Percentiles rank a stretch among this genome's conserved stretches.
Evolutionary conservation across 2,113 vertebrate genomes (phyloP).

Genomic region (Hippocampus guttulatus): DNA sequence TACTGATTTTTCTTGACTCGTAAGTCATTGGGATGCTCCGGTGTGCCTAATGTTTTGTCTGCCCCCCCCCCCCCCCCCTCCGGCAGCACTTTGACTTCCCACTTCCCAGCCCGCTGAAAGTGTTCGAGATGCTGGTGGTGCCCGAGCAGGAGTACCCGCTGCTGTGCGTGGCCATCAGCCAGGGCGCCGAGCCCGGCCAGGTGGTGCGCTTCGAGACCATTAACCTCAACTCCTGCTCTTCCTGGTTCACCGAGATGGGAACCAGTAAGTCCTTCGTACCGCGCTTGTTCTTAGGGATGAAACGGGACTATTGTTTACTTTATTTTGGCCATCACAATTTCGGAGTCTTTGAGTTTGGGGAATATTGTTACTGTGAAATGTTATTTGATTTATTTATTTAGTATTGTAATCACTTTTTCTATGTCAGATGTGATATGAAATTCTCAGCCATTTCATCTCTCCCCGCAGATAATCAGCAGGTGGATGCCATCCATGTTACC

Average conservation of each 20-base stretch:
- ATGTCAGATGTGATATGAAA: too few species aligned
- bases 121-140: slow-evolving; percentile 98
- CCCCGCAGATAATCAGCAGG: slow-evolving; percentile 78
- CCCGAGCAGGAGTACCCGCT: slow-evolving; percentile 97
- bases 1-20: too few species aligned
- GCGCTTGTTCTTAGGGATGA: too few species aligned
- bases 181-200: slow-evolving; percentile 79
- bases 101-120: slow-evolving; percentile 88
- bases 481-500: slow-evolving; percentile 93
- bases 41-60: too few species aligned
- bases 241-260: slow-evolving; percentile 95
- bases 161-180: slow-evolving; percentile 93
- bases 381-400: too few species aligned
- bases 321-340: too few species aligned
- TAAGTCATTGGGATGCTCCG: too few species aligned
- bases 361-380: too few species aligned
- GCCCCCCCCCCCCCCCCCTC: too few species aligned
- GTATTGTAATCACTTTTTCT: too few species aligned
- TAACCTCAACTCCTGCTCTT: slow-evolving; percentile 97
- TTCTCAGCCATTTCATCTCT: neutral
- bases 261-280: slow-evolving; percentile 70
- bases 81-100: slow-evolving; percentile 97
- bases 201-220: slow-evolving; percentile 97
- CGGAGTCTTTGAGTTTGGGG: too few species aligned
- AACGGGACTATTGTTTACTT: too few species aligned